phyloP scores from a whole-genome alignment of 2,888 invertebrate species.

The Keiferia lycopersicella region DNA sequence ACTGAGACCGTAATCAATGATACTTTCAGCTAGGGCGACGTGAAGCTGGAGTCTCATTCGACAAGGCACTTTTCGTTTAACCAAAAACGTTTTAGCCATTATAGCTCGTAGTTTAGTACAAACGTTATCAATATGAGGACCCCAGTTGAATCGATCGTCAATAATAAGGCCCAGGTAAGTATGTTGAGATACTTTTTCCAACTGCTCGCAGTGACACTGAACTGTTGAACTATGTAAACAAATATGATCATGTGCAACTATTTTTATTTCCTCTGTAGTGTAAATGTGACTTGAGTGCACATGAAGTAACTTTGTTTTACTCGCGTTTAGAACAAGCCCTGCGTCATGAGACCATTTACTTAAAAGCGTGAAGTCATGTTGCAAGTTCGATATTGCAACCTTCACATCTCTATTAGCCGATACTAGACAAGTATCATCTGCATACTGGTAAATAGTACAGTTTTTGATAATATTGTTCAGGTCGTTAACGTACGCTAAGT shows the following conservation, averaged over 20 bases:
- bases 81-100: background rate
- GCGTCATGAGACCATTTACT: too few species aligned
- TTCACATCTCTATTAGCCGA: too few species aligned
- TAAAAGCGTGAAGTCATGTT: too few species aligned
- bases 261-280: background rate
- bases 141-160: background rate
- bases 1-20: background rate
- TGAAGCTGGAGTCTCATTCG: background rate
- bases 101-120: background rate
- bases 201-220: background rate
- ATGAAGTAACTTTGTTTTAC: background rate
- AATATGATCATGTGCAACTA: background rate
- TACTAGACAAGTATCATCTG: too few species aligned
- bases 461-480: too few species aligned
- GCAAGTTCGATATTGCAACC: too few species aligned
- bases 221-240: background rate
- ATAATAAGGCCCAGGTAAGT: background rate
- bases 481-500: too few species aligned
- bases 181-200: background rate
- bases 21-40: background rate
- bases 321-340: background rate
- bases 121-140: background rate
- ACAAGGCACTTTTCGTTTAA: background rate
- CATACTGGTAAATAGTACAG: too few species aligned
- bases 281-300: background rate